A percentile compares a stretch with the other conserved stretches of the same genome.
These are phyloP conservation scores for Lottia gigantea DNA, from an alignment of 2,888 invertebrate species.

Conservation along the genomic window DNA sequence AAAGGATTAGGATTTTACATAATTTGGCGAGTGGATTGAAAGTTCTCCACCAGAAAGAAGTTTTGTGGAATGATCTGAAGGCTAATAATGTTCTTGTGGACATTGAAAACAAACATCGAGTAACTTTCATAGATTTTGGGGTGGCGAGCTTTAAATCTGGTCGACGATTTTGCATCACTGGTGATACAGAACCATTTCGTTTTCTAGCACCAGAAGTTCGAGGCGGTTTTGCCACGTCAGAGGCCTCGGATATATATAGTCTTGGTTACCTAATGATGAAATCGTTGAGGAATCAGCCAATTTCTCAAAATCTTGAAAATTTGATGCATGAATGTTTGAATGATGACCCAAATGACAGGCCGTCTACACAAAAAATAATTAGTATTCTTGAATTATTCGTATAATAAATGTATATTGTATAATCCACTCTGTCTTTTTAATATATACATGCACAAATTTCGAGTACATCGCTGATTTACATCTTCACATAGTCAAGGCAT, in stretches of 20 bases:
- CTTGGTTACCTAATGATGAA: conserved; percentile 31
- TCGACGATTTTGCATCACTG: conserved; percentile 29
- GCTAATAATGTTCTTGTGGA: conserved; percentile 13
- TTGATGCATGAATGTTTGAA: no score
- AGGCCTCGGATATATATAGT: conserved; percentile 30
- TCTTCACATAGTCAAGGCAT: no score
- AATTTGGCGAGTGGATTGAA: conserved; percentile 30
- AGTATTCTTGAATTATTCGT: no score
- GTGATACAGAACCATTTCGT: conserved; percentile 31
- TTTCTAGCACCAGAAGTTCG: conserved; percentile 34
- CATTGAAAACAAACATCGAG: background rate
- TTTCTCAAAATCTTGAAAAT: no score
- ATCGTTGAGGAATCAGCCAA: no score
- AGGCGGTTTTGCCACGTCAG: conserved; percentile 27
- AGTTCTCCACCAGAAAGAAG: conserved; percentile 30
- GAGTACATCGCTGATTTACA: no score
- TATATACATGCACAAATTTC: no score
- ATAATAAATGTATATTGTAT: no score
- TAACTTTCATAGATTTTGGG: conserved; percentile 34
- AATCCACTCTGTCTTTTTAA: no score
- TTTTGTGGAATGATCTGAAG: conserved; percentile 33
- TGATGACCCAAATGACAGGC: no score
- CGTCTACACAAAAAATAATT: no score
- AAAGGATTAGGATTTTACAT: background rate
- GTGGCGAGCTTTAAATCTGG: conserved; percentile 34